Evolutionary conservation across 2,797 vertebrate species (phyloP).

Genomic region (Sphenodon punctatus): DNA sequence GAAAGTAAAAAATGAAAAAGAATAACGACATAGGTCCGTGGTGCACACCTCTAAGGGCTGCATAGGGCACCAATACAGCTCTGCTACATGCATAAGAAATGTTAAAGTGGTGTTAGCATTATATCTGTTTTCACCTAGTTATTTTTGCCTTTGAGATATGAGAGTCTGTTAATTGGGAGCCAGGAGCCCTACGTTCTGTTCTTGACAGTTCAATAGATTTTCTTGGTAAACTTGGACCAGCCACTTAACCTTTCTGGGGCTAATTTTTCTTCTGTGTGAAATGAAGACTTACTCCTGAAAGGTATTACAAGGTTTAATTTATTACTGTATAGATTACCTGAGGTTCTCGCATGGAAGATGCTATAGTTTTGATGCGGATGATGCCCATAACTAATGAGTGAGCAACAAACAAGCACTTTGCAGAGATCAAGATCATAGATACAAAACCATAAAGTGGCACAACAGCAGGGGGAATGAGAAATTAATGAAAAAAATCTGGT

Average conservation of each 20-base stretch:
- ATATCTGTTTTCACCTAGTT: too few species aligned
- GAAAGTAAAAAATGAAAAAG: too few species aligned
- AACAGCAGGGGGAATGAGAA: neutral
- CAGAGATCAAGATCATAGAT: neutral
- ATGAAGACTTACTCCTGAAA: neutral
- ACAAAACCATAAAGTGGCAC: neutral
- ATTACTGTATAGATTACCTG: accelerated
- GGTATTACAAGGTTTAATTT: neutral
- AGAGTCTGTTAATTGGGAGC: too few species aligned
- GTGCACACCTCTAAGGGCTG: too few species aligned
- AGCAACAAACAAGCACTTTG: neutral
- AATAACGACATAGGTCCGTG: too few species aligned
- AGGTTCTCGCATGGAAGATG: accelerated
- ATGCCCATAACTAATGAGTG: neutral
- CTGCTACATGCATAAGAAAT: too few species aligned
- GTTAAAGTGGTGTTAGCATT: too few species aligned
- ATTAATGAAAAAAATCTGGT: neutral
- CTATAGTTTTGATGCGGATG: neutral
- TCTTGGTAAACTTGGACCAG: neutral
- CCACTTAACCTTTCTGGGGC: neutral
- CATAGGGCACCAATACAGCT: too few species aligned
- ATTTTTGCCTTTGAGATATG: too few species aligned
- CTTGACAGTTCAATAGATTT: neutral
- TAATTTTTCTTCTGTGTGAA: neutral
- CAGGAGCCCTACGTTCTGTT: neutral